Conservation (phyloP, 2,888 invertebrate genomes). For the Didymodactylos carnosus region DNA sequence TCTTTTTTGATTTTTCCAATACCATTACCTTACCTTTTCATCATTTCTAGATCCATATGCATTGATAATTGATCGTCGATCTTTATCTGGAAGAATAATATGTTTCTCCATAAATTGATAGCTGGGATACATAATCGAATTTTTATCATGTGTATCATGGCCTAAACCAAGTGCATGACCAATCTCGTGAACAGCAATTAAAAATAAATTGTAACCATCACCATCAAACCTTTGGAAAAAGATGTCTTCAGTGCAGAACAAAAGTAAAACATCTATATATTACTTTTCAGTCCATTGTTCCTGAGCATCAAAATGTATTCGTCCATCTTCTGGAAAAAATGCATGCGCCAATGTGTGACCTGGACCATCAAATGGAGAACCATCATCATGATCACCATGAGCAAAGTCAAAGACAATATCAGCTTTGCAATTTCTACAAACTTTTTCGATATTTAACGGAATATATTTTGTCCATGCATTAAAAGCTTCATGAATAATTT, state of each 20-base stretch:
- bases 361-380: slow-evolving; percentile 4
- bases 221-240: background rate
- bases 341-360: slow-evolving; percentile 6
- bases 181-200: background rate
- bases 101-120: background rate
- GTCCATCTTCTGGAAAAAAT: slow-evolving; percentile 8
- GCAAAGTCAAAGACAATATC: background rate
- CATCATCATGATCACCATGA: background rate
- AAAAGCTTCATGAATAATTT: background rate
- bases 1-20: too few relatives aligned
- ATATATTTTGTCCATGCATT: slow-evolving; percentile 1
- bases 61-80: too few relatives aligned
- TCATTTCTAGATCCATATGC: too few relatives aligned
- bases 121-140: background rate
- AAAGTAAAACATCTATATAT: too few relatives aligned
- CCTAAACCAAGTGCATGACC: background rate
- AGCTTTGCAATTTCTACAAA: background rate
- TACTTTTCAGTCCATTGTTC: slow-evolving; percentile 2
- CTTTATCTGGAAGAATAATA: background rate
- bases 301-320: slow-evolving; percentile 10
- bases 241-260: too few relatives aligned
- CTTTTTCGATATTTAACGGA: background rate
- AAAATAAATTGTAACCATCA: background rate
- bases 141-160: background rate
- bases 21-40: too few relatives aligned